Evolutionary conservation across 1,140 invertebrate species (phyloP).

Genomic region (Drosophila malerkotliana): DNA sequence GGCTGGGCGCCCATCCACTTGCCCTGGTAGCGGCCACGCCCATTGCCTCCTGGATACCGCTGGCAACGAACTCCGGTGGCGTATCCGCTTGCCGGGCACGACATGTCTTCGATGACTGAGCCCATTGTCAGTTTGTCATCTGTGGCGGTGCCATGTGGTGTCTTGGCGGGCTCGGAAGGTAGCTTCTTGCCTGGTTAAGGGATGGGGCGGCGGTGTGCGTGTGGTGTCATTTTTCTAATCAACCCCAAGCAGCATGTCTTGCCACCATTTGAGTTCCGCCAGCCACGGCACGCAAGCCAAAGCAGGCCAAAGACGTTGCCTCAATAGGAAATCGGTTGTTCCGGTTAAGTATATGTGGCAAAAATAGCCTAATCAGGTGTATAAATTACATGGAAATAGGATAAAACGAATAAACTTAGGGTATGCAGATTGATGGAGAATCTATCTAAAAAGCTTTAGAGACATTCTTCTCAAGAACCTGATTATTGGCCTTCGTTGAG

Average conservation of each 20-base stretch:
- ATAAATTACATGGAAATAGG: constrained; percentile 15
- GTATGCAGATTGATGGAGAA: too few species aligned
- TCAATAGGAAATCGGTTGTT: constrained; percentile 37
- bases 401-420: background rate
- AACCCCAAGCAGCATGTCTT: constrained; percentile 69
- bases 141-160: constrained; percentile 50
- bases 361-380: constrained; percentile 62
- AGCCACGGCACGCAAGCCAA: constrained; percentile 55
- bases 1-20: constrained; percentile 45
- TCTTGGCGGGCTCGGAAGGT: background rate
- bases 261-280: constrained; percentile 38
- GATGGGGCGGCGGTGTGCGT: constrained; percentile 29
- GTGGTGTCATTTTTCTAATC: constrained; percentile 65
- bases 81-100: constrained; percentile 41
- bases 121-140: constrained; percentile 21
- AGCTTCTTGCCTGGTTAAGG: background rate
- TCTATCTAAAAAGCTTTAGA: too few species aligned
- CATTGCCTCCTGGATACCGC: constrained; percentile 46
- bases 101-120: constrained; percentile 56
- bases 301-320: constrained; percentile 18
- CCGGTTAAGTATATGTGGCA: constrained; percentile 46
- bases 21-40: constrained; percentile 55
- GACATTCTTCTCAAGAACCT: too few species aligned
- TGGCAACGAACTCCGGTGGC: constrained; percentile 44
- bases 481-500: too few species aligned